Percentiles rank a stretch among this genome's conserved stretches.
Evolutionary conservation across 2,888 invertebrate species (phyloP).

Genomic region (Elysia crispata): DNA sequence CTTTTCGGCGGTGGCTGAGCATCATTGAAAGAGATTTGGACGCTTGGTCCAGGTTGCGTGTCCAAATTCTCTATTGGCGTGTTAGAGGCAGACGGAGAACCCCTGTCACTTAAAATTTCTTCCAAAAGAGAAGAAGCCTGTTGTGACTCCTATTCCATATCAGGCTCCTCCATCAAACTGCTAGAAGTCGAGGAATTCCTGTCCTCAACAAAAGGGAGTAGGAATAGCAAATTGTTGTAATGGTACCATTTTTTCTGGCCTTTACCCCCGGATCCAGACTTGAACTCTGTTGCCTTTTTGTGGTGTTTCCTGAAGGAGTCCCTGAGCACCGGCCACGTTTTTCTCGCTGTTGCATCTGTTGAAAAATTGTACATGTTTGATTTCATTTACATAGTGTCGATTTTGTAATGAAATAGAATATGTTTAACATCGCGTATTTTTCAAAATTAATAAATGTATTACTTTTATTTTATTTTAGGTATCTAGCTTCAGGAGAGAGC

Average conservation of each 20-base stretch:
- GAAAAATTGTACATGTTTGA: neutral
- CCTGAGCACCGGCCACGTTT: slow-evolving; percentile 26
- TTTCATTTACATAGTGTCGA: too few relatives aligned
- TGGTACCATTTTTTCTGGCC: slow-evolving; percentile 2
- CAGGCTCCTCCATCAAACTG: slow-evolving; percentile 9
- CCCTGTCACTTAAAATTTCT: slow-evolving; percentile 11
- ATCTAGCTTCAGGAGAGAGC: slow-evolving; percentile 27
- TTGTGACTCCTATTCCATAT: neutral
- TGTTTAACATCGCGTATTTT: too few relatives aligned
- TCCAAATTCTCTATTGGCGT: too few relatives aligned
- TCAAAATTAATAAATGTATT: too few relatives aligned
- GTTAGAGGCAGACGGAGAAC: neutral
- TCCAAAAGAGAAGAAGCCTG: neutral
- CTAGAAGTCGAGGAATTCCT: neutral
- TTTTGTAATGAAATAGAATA: too few relatives aligned
- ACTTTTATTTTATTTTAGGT: neutral
- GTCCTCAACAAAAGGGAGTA: slow-evolving; percentile 17
- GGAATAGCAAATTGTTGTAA: slow-evolving; percentile 19
- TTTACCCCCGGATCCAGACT: slow-evolving; percentile 20
- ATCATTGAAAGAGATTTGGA: too few relatives aligned
- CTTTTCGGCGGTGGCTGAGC: too few relatives aligned
- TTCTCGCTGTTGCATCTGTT: neutral
- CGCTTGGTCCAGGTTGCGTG: too few relatives aligned
- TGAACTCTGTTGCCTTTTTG: slow-evolving; percentile 22
- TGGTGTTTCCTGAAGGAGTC: slow-evolving; percentile 25